These are phyloP conservation scores for Orchesellides sinensis DNA, from an alignment of 2,888 invertebrate genomes.

Conservation along the genomic window DNA sequence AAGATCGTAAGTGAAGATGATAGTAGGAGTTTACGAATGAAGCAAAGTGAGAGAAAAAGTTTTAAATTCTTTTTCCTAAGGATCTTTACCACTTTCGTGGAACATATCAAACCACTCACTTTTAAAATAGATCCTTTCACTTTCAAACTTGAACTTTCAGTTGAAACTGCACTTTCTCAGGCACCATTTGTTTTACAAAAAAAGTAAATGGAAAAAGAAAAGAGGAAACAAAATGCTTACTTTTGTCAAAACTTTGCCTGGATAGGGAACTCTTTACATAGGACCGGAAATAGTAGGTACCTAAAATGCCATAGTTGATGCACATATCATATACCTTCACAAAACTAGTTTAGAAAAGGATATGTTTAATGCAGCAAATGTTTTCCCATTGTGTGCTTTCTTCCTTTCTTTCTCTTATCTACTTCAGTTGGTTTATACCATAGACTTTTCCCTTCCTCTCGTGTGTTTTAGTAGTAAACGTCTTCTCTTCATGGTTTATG, in stretches of 20 bases:
- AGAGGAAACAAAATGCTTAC: conserved; percentile 6
- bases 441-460: neutral
- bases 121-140: neutral
- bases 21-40: neutral
- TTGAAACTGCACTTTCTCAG: neutral
- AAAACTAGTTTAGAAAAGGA: neutral
- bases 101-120: conserved; percentile 15
- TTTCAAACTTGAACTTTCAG: neutral
- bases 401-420: neutral
- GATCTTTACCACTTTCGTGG: neutral
- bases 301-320: neutral
- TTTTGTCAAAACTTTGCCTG: neutral
- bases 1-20: neutral
- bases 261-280: neutral
- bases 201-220: conserved; percentile 7
- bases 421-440: neutral
- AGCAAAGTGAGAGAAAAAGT: conserved; percentile 8
- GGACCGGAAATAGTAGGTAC: neutral
- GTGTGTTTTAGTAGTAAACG: neutral
- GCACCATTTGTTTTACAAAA: neutral
- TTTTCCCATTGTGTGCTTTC: conserved; percentile 13
- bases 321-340: neutral
- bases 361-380: conserved; percentile 28
- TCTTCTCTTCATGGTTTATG: neutral
- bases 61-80: neutral